Conservation (phyloP, 2,113 vertebrate genomes). For the Otis tarda region DNA sequence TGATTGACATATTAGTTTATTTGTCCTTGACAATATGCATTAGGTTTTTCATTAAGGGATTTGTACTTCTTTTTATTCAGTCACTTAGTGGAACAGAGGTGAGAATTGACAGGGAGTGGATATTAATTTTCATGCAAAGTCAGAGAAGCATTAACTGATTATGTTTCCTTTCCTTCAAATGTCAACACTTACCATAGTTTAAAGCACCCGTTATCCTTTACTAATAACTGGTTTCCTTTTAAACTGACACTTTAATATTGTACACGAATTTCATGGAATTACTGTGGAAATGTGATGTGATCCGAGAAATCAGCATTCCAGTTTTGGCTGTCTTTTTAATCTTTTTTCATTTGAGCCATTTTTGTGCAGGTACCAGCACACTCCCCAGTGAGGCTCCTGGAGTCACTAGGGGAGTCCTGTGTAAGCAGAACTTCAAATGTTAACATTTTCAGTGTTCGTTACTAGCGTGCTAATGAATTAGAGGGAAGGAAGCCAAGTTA, state of each 20-base stretch:
- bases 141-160: constrained; percentile 72
- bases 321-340: constrained; percentile 45
- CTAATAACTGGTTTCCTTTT: constrained; percentile 79
- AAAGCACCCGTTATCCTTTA: constrained; percentile 78
- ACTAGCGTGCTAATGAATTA: background rate
- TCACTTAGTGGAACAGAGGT: constrained; percentile 67
- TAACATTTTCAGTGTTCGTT: background rate
- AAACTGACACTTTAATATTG: constrained; percentile 77
- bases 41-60: constrained; percentile 67
- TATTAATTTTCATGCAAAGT: constrained; percentile 73
- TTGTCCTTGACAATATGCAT: constrained; percentile 70
- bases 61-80: constrained; percentile 62
- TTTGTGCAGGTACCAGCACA: background rate
- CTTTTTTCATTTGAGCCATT: background rate
- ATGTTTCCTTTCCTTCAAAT: constrained; percentile 74
- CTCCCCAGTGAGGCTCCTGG: background rate
- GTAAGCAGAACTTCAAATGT: background rate
- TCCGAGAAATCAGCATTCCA: constrained; percentile 50
- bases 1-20: constrained; percentile 69
- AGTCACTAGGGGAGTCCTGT: background rate
- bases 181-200: constrained; percentile 71
- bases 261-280: constrained; percentile 73
- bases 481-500: background rate
- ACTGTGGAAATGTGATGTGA: constrained; percentile 62
- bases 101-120: constrained; percentile 74